Conservation (phyloP, 2,797 vertebrate genomes). For the Syngnathus rostellatus region DNA sequence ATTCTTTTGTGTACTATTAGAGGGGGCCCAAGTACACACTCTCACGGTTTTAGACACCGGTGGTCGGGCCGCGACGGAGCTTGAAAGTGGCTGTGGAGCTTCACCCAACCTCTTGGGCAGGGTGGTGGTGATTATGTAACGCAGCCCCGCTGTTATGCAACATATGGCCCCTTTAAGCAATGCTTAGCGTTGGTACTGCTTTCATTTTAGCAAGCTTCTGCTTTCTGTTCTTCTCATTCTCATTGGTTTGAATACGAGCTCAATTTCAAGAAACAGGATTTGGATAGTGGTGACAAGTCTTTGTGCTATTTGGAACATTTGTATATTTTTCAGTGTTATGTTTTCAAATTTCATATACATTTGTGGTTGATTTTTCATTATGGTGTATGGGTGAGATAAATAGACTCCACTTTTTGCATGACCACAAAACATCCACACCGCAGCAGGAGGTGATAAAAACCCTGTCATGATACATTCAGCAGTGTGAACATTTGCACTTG, state of each 20-base stretch:
- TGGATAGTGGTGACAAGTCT: too few species aligned
- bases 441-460: conserved; percentile 33
- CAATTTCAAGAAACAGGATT: too few species aligned
- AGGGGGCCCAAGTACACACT: background rate
- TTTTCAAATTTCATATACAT: background rate
- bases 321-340: background rate
- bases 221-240: too few species aligned
- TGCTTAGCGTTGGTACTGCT: too few species aligned
- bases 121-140: too few species aligned
- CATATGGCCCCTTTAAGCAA: too few species aligned
- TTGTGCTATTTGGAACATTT: too few species aligned
- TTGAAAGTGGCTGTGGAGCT: background rate
- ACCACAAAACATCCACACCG: background rate
- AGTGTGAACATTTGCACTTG: conserved; percentile 44
- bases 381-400: background rate
- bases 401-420: background rate
- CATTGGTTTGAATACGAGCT: too few species aligned
- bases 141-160: too few species aligned
- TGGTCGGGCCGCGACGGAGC: background rate
- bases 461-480: conserved; percentile 13
- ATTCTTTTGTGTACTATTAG: too few species aligned
- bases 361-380: background rate
- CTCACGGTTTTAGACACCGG: too few species aligned
- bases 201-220: too few species aligned
- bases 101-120: background rate